These are phyloP conservation scores for Polyommatus iphigenia DNA, from an alignment of 2,888 invertebrate species.

Conservation along the genomic window DNA sequence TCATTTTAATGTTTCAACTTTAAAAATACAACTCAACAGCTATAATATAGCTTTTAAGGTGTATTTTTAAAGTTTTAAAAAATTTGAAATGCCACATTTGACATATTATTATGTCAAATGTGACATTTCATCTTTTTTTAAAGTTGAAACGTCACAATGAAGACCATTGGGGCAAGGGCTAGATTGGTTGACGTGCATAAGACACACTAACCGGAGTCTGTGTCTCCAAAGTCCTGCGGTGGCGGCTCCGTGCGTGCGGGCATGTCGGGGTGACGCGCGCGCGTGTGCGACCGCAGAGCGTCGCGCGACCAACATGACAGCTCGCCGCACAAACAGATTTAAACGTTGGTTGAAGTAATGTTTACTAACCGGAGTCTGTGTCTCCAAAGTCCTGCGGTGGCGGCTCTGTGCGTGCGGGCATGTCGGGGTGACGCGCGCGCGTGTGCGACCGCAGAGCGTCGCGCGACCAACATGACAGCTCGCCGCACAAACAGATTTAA, in stretches of 20 bases:
- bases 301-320: slow-evolving; percentile 88
- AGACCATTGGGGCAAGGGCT: too few relatives aligned
- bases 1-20: too few relatives aligned
- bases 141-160: too few relatives aligned
- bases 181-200: too few relatives aligned
- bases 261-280: slow-evolving; percentile 64
- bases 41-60: too few relatives aligned
- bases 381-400: slow-evolving; percentile 50
- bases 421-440: slow-evolving; percentile 63
- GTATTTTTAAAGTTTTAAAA: too few relatives aligned
- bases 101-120: too few relatives aligned
- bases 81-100: too few relatives aligned
- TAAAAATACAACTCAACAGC: too few relatives aligned
- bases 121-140: too few relatives aligned
- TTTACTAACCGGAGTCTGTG: slow-evolving; percentile 57
- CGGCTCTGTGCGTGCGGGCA: slow-evolving; percentile 43
- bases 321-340: slow-evolving; percentile 90
- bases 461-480: slow-evolving; percentile 89
- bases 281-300: slow-evolving; percentile 62
- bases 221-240: slow-evolving; percentile 50
- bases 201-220: slow-evolving; percentile 60
- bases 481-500: too few relatives aligned
- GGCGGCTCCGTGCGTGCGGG: slow-evolving; percentile 40
- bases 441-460: slow-evolving; percentile 67
- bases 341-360: too few relatives aligned